Base-by-base conservation (phyloP, 1,140 invertebrate species). In the Palaemon carinicauda region DNA sequence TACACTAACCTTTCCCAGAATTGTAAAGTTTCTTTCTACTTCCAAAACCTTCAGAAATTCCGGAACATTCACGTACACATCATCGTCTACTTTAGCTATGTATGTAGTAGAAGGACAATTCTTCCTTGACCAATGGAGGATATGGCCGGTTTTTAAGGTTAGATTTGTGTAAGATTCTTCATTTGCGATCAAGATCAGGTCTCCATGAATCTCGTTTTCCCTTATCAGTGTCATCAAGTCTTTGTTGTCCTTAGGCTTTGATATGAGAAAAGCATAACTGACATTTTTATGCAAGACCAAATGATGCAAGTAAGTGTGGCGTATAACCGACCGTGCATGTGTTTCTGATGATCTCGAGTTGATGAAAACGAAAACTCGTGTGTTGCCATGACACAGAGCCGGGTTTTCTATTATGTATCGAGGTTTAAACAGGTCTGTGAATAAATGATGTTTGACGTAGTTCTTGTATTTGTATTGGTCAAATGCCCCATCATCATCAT, bases 11-110 rank as follows among this genome's bases (percentile, higher is more conserved):
- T 83, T 83, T 31, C 82, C 82, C 27, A 83, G 15, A 53, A 83
- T 75, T 9, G 82, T 77, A 33, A 19, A 7, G 21, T 33, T 77
- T 41, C 82, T 52, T 1, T 71, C 19, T 1, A 17, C 29, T 15
- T 71, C 50, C 56, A 86, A 14, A 33, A 80, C 41, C 9, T 73
- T 41, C 29, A 86, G 65, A 33, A 86, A 29, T 41, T 27, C 80
- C 17, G 7, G 31, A 3, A 86, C 77, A 33, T 86, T 86, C 21
- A 86, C 83, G 29, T 86, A 86, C 10, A 86, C 83, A n/a, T 86
- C 83, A 54, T 86, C 83, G 21, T 86, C 83, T 0, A 86, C 41
- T 33, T 86, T 86, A 0, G 29, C 77, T 9, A 86, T 24, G 50
- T 86, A 86, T 2, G 60, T 21, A 10, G 24, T 15, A 24, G n/a